Conservation (phyloP, 2,888 invertebrate genomes). For the Nephrotoma appendiculata region DNA sequence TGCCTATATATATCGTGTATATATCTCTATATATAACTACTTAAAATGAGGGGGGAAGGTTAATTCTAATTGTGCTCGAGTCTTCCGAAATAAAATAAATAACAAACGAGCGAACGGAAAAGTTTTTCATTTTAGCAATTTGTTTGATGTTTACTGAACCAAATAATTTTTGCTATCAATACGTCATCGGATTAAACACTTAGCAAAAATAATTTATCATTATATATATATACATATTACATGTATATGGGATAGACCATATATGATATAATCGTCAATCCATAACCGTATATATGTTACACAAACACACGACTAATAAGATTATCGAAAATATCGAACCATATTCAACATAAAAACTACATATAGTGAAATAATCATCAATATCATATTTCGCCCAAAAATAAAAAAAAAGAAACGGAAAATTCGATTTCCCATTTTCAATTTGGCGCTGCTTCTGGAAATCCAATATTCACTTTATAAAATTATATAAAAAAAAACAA, state of each 20-base stretch:
- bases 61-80: not conserved
- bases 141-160: not conserved
- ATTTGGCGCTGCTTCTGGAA: not conserved
- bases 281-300: not conserved
- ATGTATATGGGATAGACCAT: not conserved
- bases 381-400: not conserved
- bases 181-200: not conserved
- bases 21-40: not conserved
- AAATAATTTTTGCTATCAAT: not conserved
- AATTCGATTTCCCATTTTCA: not conserved
- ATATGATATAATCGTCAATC: not conserved
- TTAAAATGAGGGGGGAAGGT: not conserved
- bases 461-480: not conserved
- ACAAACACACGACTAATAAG: not conserved
- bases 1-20: not conserved
- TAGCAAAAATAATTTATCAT: not conserved
- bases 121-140: not conserved
- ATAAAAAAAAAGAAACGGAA: not conserved
- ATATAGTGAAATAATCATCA: not conserved
- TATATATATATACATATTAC: not conserved
- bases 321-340: not conserved
- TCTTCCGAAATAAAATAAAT: not conserved
- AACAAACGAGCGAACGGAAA: not conserved
- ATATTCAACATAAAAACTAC: not conserved
- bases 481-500: not conserved